A percentile compares a stretch with the other conserved stretches of the same genome.
Evolutionary conservation across 2,888 invertebrate species (phyloP).

Genomic region (Trichogramma evanescens): DNA sequence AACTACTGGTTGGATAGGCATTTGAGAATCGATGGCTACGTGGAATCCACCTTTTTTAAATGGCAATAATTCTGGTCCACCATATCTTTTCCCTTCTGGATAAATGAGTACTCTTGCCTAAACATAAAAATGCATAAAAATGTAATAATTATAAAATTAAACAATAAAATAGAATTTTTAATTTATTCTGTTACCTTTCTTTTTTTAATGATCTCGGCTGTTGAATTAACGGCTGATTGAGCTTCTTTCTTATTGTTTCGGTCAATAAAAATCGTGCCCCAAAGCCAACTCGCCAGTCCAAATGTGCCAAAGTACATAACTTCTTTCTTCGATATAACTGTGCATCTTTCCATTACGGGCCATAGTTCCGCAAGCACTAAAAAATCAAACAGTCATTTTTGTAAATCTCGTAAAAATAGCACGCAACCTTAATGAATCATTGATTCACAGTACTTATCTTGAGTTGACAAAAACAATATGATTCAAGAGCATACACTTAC

Average conservation of each 20-base stretch:
- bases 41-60: conserved; percentile 97
- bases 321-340: conserved; percentile 78
- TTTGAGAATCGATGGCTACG: conserved; percentile 75
- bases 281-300: conserved; percentile 77
- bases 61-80: conserved; percentile 69
- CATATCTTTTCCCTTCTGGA: conserved; percentile 86
- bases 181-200: conserved; percentile 51
- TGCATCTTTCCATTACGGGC: conserved; percentile 73
- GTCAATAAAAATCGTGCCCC: conserved; percentile 85
- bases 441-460: too few relatives aligned
- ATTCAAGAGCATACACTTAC: conserved; percentile 49
- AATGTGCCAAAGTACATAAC: conserved; percentile 77
- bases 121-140: conserved; percentile 8
- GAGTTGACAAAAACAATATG: neutral
- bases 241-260: conserved; percentile 66
- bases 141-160: conserved; percentile 16
- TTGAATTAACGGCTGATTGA: conserved; percentile 64
- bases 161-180: neutral
- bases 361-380: conserved; percentile 69
- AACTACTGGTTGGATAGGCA: conserved; percentile 84
- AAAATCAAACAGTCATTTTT: neutral
- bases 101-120: conserved; percentile 77
- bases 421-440: too few relatives aligned
- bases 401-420: neutral
- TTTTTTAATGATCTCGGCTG: conserved; percentile 60